Evolutionary conservation across 2,113 vertebrate species (phyloP), one percentile per base, ranked within the genome.

Genomic region (Neotoma lepida): DNA sequence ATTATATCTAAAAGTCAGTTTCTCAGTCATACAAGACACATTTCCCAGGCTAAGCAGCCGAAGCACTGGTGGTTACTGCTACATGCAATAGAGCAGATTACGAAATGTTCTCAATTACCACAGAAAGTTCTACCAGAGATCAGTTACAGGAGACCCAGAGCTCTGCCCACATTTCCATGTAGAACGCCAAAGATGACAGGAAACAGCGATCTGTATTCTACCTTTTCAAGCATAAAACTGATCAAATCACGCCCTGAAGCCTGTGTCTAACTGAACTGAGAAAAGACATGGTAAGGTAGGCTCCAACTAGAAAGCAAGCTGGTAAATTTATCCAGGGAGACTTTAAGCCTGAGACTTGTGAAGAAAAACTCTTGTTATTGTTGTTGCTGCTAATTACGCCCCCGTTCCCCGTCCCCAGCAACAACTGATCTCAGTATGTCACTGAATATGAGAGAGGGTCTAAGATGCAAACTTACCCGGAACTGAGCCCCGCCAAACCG

Each of bases 251-350:
- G 64, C 63, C 95, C 61, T 66, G 91, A 87, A 81, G 26, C 26
- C n/a, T 91, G 0, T 15, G 24, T 51, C 92, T 97, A 95, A 96
- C 30, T 86, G 44, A 58, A 87, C 6, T n/a, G 54, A 95, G 17
- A 49, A 86, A 96, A 97, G 51, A 89, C 39, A 30, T 18, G 26
- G 87, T 94, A 90, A 94, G 1, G 7, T 86, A 93, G 63, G 9
- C 66, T 96, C 91, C 68, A 78, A 95, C 88, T 78, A 95, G 94
- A 97, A 97, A 86, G 54, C 86, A 73, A 22, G 17, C 94, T 87
- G 88, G 63, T 39, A 97, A 97, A 97, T 56, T 80, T 86, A 22
- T 92, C 94, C 2, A 93, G 71, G 35, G 77, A 80, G 85, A 94
- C 46, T 88, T 66, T 94, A 80, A 94, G 30, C 61, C 93, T 63